These are phyloP conservation scores for Piaya cayana DNA, from an alignment of 2,113 vertebrate species.

Conservation along the genomic window DNA sequence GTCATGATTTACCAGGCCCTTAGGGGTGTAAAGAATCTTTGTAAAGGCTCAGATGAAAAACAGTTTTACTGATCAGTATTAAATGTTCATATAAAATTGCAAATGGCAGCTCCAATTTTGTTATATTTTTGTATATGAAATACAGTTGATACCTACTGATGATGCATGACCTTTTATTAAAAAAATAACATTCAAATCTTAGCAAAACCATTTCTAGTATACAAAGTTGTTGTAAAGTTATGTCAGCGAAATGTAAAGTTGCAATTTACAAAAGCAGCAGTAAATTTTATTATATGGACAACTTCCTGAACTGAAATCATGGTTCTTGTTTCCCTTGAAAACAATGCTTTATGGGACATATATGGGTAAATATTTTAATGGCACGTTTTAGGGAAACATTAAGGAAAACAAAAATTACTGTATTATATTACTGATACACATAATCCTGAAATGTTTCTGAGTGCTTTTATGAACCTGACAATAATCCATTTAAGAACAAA, in stretches of 20 bases:
- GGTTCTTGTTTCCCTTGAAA: constrained; percentile 66
- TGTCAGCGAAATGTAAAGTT: constrained; percentile 74
- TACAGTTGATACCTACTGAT: constrained; percentile 57
- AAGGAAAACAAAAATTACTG: constrained; percentile 52
- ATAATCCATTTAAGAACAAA: constrained; percentile 19
- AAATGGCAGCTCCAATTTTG: constrained; percentile 65
- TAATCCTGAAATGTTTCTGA: constrained; percentile 39
- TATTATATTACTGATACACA: constrained; percentile 18
- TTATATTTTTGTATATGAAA: constrained; percentile 38
- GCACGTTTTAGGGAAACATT: constrained; percentile 55
- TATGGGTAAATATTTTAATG: constrained; percentile 65
- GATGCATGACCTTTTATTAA: constrained; percentile 69
- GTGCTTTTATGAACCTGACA: constrained; percentile 39
- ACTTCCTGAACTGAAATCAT: constrained; percentile 67
- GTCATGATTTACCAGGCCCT: constrained; percentile 52
- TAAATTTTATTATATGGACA: constrained; percentile 62
- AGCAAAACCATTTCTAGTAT: constrained; percentile 81
- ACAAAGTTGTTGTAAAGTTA: constrained; percentile 80
- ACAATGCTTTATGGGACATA: constrained; percentile 61
- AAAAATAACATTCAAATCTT: constrained; percentile 79
- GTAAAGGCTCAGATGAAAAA: constrained; percentile 65
- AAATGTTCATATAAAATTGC: constrained; percentile 74
- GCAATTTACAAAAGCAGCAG: constrained; percentile 81
- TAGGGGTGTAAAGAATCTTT: constrained; percentile 58
- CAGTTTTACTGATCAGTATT: constrained; percentile 55